Conservation (phyloP, 2,113 vertebrate species). For the Gila orcuttii region DNA sequence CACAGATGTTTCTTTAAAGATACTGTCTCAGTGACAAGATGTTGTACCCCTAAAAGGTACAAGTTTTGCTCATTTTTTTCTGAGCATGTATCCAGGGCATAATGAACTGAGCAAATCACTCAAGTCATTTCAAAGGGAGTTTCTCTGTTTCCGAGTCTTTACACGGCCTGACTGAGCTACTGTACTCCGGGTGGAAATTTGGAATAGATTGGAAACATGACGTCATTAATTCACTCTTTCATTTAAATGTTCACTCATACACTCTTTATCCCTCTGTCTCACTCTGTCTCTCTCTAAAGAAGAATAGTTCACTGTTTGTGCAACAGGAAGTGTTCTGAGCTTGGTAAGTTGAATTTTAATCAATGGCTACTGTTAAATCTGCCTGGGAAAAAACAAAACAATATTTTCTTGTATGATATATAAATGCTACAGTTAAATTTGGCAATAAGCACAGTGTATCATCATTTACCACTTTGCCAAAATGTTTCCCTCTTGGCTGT, state of each 20-base stretch:
- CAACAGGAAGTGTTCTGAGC: conserved; percentile 57
- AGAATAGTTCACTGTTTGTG: conserved; percentile 62
- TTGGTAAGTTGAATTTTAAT: conserved; percentile 44
- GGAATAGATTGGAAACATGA: conserved; percentile 12
- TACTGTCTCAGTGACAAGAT: background rate
- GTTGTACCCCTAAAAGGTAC: background rate
- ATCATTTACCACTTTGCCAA: conserved; percentile 46
- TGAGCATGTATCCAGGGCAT: background rate
- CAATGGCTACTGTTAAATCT: background rate
- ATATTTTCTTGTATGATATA: conserved; percentile 3
- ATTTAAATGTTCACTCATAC: conserved; percentile 39
- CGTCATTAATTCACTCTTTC: conserved; percentile 30
- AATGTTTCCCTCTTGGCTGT: conserved; percentile 37
- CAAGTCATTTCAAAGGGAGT: background rate
- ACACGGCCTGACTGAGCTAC: conserved; percentile 13
- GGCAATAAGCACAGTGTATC: conserved; percentile 20
- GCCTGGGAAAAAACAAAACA: background rate
- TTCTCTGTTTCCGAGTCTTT: background rate
- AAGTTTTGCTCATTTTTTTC: too few species aligned
- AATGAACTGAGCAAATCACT: background rate
- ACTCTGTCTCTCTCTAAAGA: conserved; percentile 28
- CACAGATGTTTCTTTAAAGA: background rate
- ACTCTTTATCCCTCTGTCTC: conserved; percentile 36
- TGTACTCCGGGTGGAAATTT: conserved; percentile 32
- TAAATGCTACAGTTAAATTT: conserved; percentile 16